Conservation (phyloP, 2,888 invertebrate genomes). For the Norana najaformis region DNA sequence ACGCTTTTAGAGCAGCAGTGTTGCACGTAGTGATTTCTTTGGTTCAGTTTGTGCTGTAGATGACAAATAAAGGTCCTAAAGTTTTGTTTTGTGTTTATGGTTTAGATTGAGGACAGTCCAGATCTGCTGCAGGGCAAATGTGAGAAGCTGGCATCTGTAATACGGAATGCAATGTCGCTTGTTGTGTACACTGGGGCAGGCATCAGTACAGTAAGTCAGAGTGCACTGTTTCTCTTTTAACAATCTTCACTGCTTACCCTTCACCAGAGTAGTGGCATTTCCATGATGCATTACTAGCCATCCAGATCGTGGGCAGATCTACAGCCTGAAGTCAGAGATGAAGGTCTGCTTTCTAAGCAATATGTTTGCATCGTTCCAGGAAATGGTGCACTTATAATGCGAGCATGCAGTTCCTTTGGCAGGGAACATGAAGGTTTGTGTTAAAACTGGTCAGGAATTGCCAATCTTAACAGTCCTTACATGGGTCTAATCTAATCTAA, state of each 20-base stretch:
- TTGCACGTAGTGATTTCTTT: background rate
- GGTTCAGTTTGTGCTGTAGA: background rate
- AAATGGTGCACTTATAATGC: too few species aligned
- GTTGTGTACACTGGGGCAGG: conserved; percentile 96
- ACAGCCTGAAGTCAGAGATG: background rate
- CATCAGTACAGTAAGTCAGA: conserved; percentile 75
- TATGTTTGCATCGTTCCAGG: too few species aligned
- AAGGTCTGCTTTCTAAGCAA: too few species aligned
- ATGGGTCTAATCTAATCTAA: too few species aligned
- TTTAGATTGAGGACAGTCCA: conserved; percentile 75
- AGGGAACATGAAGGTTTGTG: too few species aligned
- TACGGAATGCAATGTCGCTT: conserved; percentile 77
- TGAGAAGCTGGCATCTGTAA: conserved; percentile 66
- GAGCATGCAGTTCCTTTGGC: too few species aligned
- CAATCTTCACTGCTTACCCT: too few species aligned
- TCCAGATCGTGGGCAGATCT: background rate
- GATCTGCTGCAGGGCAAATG: conserved; percentile 79
- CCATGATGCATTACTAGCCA: background rate
- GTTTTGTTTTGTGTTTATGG: background rate
- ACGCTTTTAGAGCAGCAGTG: too few species aligned
- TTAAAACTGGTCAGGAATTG: too few species aligned
- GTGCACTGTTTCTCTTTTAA: background rate
- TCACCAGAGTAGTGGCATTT: background rate
- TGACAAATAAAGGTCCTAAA: background rate
- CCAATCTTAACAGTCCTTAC: too few species aligned